Percentiles rank a stretch among this genome's conserved stretches.
phyloP scores from a whole-genome alignment of 2,113 vertebrate genomes.

The Rhinolophus ferrumequinum region DNA sequence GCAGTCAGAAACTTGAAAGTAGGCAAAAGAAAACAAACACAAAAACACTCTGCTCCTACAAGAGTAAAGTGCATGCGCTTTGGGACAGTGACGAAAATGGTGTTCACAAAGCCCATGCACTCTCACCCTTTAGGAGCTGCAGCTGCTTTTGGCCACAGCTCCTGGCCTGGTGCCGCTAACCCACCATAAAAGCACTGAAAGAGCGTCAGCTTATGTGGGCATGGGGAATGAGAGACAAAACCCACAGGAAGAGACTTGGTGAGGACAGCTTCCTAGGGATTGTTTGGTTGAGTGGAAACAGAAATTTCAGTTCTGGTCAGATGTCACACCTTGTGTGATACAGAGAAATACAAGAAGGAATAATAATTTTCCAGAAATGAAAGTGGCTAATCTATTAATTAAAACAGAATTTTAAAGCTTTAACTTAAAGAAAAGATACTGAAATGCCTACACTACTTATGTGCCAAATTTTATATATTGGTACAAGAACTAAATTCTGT shows the following conservation, averaged over 20 bases:
- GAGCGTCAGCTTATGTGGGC: not conserved
- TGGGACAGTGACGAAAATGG: constrained; percentile 70
- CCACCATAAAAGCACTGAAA: not conserved
- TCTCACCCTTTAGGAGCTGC: constrained; percentile 62
- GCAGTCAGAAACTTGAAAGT: constrained; percentile 4
- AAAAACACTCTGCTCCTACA: constrained; percentile 32
- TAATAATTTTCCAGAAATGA: not conserved
- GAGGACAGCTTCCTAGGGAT: not conserved
- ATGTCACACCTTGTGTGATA: not conserved
- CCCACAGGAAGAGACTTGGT: not conserved
- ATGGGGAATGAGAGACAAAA: not conserved
- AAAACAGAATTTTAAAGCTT: not conserved
- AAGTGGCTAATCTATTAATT: not conserved
- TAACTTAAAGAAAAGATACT: not conserved
- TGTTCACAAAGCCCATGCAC: constrained; percentile 71
- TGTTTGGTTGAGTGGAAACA: not conserved
- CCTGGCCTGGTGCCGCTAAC: not conserved
- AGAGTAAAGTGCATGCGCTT: constrained; percentile 64
- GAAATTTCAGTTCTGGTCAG: not conserved
- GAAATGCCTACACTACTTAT: not conserved
- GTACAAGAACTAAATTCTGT: not conserved
- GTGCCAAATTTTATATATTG: not conserved
- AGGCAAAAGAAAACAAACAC: constrained; percentile 23
- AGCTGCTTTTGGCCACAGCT: constrained; percentile 30
- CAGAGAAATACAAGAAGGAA: not conserved